These are phyloP conservation scores for Drosophila nikananu DNA, from an alignment of 1,140 invertebrate genomes.

Conservation along the genomic window DNA sequence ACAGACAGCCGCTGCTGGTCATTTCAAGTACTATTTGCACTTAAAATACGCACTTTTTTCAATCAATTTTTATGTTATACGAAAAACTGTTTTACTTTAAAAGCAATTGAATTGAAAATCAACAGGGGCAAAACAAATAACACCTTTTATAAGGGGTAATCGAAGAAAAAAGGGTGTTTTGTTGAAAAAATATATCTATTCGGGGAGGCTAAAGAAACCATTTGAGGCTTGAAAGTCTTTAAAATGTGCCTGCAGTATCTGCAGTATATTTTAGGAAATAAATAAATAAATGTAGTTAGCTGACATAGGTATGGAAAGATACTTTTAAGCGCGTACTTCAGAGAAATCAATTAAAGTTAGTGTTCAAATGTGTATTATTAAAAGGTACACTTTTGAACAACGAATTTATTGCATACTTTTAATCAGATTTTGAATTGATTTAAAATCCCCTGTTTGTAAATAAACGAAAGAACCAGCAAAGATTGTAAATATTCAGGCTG, in stretches of 20 bases:
- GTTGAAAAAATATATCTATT: neutral
- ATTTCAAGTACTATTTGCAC: conserved; percentile 35
- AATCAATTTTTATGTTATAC: conserved; percentile 2
- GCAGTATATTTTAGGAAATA: neutral
- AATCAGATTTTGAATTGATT: neutral
- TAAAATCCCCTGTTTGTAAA: neutral
- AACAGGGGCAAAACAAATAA: neutral
- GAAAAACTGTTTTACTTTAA: conserved; percentile 18
- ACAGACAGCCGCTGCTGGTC: conserved; percentile 11
- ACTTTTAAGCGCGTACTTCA: no score
- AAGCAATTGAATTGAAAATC: conserved; percentile 6
- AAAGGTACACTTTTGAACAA: neutral
- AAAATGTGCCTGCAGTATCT: neutral
- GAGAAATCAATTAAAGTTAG: no score
- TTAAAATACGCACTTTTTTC: conserved; percentile 19
- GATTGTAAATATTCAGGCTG: neutral
- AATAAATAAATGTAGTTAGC: neutral
- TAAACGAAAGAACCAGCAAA: neutral
- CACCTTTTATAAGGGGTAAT: neutral
- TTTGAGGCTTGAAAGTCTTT: neutral
- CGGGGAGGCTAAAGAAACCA: neutral
- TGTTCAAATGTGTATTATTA: no score
- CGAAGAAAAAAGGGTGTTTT: neutral
- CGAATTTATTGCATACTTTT: neutral
- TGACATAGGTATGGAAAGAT: neutral